Percentiles rank a stretch among this genome's conserved stretches.
These are phyloP conservation scores for Lingula anatina DNA, from an alignment of 2,888 invertebrate species.

Conservation along the genomic window DNA sequence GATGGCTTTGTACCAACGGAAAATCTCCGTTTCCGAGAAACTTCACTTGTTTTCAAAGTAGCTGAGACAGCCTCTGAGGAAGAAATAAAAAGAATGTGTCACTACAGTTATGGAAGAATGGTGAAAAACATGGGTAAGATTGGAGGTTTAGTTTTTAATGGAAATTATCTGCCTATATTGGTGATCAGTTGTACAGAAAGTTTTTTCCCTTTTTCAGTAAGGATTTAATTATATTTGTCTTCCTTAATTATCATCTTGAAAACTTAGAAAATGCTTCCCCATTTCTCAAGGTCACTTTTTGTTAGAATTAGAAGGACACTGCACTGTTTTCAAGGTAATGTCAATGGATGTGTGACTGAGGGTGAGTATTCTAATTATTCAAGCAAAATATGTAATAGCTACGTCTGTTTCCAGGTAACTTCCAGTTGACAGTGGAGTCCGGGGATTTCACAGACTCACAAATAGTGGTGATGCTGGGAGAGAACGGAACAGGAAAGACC, in stretches of 20 bases:
- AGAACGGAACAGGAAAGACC: slow-evolving; percentile 99
- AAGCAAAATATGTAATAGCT: no score
- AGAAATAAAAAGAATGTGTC: slow-evolving; percentile 94
- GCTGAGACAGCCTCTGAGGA: slow-evolving; percentile 97
- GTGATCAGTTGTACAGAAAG: no score
- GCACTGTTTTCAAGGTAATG: no score
- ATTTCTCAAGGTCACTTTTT: no score
- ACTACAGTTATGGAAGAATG: slow-evolving; percentile 94
- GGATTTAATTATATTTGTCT: no score
- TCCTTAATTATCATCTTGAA: no score
- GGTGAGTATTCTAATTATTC: no score
- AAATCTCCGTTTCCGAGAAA: slow-evolving; percentile 95
- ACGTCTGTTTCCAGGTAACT: slow-evolving; percentile 27
- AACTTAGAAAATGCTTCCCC: no score
- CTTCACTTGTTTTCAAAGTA: slow-evolving; percentile 95
- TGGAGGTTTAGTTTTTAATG: background rate
- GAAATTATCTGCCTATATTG: no score
- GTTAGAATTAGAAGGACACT: no score
- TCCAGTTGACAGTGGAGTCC: slow-evolving; percentile 72
- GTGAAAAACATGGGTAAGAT: slow-evolving; percentile 58
- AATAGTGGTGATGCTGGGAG: slow-evolving; percentile 90
- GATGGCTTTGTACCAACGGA: slow-evolving; percentile 99
- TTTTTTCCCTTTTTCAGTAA: no score
- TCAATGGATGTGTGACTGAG: no score
- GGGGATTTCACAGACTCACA: slow-evolving; percentile 99